Base-by-base conservation (phyloP, 2,888 invertebrate species). In the Hyppa rectilinea region DNA sequence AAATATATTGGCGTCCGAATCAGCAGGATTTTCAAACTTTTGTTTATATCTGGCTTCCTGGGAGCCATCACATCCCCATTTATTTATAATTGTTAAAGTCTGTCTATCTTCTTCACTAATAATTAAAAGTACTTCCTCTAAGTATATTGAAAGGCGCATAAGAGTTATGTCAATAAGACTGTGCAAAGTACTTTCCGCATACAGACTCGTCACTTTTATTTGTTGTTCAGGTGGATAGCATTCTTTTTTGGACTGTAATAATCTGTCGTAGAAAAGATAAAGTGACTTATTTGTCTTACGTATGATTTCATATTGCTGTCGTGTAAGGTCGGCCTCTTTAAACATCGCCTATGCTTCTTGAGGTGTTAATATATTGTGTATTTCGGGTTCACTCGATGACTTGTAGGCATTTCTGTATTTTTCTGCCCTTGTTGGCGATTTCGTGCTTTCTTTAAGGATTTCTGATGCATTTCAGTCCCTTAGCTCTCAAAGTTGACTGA, bases 41-140 rank as follows among this genome's bases (percentile, higher is more conserved):
- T 60, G 59, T 47, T 60, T 60, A 34, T 34, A 60, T 47, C 34
- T 60, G 31, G 60, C 31, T 60, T 60, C 34, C 60, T 60, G 58
- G 58, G 58, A 58, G 38, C 58, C 58, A 40, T 40, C 40, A 40
- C 40, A 40, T 40, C 40, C 40, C 40, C 40, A 52, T 52, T 52
- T 52, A 52, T 52, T 52, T 52, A 60, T 47, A n/a, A 47, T 60
- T 6, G 6, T 60, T 60, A 60, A 45, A 31, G 34, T 31, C 43
- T 59, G 40, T 45, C 60, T 29, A 45, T 60, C 47, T 60, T 60
- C 60, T 45, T 60, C 60, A 31, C n/a, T 60, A 45, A 60, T 31
- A 31, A n/a, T 2, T 31, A 45, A 60, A 31, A 60, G 45, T 47
- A 60, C 60, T 31, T 60, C 60, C n/a, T 60, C 47, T 60, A 60